These are phyloP conservation scores for Trissoscelio sp. DNA, from an alignment of 2,888 invertebrate genomes.

Conservation along the genomic window DNA sequence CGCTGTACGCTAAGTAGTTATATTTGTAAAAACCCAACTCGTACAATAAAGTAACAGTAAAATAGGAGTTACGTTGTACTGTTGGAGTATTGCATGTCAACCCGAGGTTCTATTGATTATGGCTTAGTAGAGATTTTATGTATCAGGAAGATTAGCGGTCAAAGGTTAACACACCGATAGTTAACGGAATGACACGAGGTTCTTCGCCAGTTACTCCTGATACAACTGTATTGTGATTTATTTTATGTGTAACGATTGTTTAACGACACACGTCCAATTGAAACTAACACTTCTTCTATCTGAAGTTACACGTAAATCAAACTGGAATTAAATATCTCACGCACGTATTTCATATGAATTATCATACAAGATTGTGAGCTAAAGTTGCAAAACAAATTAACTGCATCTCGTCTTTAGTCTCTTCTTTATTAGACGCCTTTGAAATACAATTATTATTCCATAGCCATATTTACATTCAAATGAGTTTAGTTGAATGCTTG, in stretches of 20 bases:
- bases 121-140: conserved; percentile 48
- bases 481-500: conserved; percentile 18
- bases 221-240: conserved; percentile 38
- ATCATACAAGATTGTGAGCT: background rate
- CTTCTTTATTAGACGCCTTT: background rate
- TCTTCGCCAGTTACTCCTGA: conserved; percentile 15
- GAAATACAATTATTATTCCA: conserved; percentile 15
- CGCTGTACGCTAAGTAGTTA: no score
- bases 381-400: conserved; percentile 8
- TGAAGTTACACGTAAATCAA: no score
- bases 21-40: no score
- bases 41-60: conserved; percentile 15
- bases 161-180: conserved; percentile 44
- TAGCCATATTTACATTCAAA: conserved; percentile 49
- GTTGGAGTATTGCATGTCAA: conserved; percentile 19
- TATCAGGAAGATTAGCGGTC: conserved; percentile 50
- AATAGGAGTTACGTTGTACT: conserved; percentile 19
- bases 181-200: conserved; percentile 40
- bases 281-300: background rate
- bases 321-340: background rate
- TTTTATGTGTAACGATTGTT: conserved; percentile 9
- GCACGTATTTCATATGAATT: conserved; percentile 11
- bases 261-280: conserved; percentile 5
- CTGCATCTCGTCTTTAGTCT: background rate
- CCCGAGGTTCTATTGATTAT: conserved; percentile 32